Conservation (phyloP, 2,113 vertebrate species). For the Bufo bufo region DNA sequence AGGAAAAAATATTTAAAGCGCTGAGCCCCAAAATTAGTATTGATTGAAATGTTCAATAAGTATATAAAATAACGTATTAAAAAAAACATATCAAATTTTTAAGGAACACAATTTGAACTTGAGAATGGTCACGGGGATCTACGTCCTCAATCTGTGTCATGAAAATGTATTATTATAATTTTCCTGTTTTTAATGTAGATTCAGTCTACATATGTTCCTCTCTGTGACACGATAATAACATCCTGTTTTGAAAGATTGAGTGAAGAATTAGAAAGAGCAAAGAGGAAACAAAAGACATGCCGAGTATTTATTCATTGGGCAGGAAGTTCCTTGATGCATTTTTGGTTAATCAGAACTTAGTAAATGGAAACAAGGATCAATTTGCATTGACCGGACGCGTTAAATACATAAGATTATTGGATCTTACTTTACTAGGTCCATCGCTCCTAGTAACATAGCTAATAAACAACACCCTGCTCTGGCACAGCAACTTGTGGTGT, state of each 20-base stretch:
- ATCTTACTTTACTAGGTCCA: background rate
- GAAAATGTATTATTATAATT: no score
- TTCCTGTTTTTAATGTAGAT: background rate
- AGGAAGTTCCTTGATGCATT: conserved; percentile 64
- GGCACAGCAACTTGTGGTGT: background rate
- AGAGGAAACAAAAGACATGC: conserved; percentile 18
- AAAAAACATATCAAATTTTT: no score
- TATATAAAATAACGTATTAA: no score
- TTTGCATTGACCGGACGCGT: conserved; percentile 63
- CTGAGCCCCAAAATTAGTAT: no score
- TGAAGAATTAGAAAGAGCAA: background rate
- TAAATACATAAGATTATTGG: background rate
- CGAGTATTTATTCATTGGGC: conserved; percentile 60
- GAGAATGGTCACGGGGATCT: no score
- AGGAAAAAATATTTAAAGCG: no score
- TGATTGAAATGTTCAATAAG: no score
- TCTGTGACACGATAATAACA: background rate
- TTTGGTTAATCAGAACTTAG: conserved; percentile 65
- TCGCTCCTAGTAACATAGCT: background rate
- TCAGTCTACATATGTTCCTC: background rate
- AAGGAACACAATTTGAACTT: no score
- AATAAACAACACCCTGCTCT: conserved; percentile 16
- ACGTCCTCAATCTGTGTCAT: no score
- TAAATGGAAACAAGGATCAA: conserved; percentile 61
- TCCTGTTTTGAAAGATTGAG: background rate